phyloP scores from a whole-genome alignment of 2,888 invertebrate species.

The Scaptomyza cyrtandrae region DNA sequence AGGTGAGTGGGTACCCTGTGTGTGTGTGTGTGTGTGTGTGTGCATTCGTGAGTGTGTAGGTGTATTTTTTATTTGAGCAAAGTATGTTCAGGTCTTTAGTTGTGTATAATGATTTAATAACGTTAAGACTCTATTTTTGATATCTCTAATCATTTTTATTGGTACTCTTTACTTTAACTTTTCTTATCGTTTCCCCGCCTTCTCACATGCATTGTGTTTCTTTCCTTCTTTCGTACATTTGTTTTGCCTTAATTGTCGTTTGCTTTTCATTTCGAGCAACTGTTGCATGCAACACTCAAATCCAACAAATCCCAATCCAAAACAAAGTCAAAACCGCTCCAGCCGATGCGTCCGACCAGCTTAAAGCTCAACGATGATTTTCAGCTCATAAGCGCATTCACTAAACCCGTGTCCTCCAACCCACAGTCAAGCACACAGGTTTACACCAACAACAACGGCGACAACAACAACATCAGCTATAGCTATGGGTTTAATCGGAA shows the following conservation, averaged over 20 bases:
- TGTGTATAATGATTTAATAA: slow-evolving; percentile 5
- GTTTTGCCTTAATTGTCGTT: slow-evolving; percentile 27
- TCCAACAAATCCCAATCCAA: slow-evolving; percentile 19
- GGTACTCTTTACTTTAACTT: slow-evolving; percentile 37
- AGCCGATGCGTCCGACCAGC: slow-evolving; percentile 69
- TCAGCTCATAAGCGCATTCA: slow-evolving; percentile 59
- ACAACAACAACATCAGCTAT: slow-evolving; percentile 37
- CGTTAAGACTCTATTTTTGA: slow-evolving; percentile 17
- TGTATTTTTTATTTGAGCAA: neutral
- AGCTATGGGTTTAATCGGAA: slow-evolving; percentile 27
- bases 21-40: neutral
- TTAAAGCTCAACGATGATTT: slow-evolving; percentile 63
- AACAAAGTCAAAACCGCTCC: slow-evolving; percentile 39
- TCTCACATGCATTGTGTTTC: slow-evolving; percentile 53
- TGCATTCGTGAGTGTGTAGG: neutral
- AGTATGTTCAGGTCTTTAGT: slow-evolving; percentile 10
- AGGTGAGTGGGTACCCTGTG: slow-evolving; percentile 74
- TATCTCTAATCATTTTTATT: slow-evolving; percentile 46
- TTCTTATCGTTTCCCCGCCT: slow-evolving; percentile 37
- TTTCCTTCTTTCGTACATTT: slow-evolving; percentile 29
- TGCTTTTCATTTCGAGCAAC: slow-evolving; percentile 46
- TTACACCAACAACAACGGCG: slow-evolving; percentile 34
- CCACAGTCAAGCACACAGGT: slow-evolving; percentile 55
- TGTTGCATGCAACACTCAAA: slow-evolving; percentile 61
- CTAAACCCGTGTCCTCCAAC: slow-evolving; percentile 53